Evolutionary conservation across 2,797 vertebrate species (phyloP), one percentile per base, ranked within the genome.

Genomic region (Enteromius treurensis): DNA sequence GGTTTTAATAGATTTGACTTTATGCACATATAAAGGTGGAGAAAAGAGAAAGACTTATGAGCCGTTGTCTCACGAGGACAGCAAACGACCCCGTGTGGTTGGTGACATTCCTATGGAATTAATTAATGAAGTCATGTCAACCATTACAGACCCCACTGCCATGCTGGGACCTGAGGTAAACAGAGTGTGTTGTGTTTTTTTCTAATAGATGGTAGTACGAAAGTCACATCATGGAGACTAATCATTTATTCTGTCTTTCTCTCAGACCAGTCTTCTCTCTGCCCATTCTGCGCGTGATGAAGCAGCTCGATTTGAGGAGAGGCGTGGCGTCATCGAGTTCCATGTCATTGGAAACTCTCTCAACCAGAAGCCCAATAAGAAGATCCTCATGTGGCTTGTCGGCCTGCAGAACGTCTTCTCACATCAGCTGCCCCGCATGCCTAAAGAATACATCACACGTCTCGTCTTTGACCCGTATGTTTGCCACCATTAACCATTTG

Each of bases 391-490:
- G 95, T 99, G 97, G 98, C 95, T 99, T 26, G 97, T 99, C 3
- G 97, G 98, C 67, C 93, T 99, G n/a, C 98, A 99, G 94, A 99
- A 99, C 0, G 98, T 99, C 9, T 99, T 99, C 92, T 99, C 97
- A 51, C 98, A 99, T 90, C 98, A 99, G 91, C 95, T 99, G 70
- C 98, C 98, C 42, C 96, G 98, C 19, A 99, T 99, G 98, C 98
- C 98, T 0, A 99, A 99, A 88, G 97, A 99, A 79, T 99, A 99
- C 89, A 99, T 99, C 92, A 99, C 98, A 0, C 95, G 97, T 79
- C 95, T 99, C n/a, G 98, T 99, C 85, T 99, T 99, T 84, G 98
- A 99, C 90, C 96, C 97, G 97, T 99, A 90, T 94, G 98, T 96
- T 37, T 62, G 71, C 29, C 0, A 11, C 47, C 65, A 2, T 55